Evolutionary conservation across 2,113 vertebrate genomes (phyloP), one percentile per base, ranked within the genome.

Genomic region (Salvator merianae): DNA sequence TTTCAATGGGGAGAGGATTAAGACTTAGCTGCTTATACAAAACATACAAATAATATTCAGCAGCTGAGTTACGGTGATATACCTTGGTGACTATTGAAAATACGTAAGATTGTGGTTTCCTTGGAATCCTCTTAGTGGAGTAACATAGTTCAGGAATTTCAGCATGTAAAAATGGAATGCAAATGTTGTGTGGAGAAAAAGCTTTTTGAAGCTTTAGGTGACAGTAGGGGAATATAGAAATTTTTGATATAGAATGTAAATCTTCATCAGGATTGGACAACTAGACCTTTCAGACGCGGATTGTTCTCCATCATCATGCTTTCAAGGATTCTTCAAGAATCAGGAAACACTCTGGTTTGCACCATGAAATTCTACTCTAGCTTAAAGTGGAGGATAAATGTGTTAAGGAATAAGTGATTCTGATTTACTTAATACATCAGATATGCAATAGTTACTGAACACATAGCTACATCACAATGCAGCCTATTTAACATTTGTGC

Each of bases 31-130:
- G 89, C 84, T 82, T 80, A 28, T 63, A 1, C 4, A 24, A 69
- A 87, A 88, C 82, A 86, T 74, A 89, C 69, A 79, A 79, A 74
- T 78, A 71, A 78, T 71, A 55, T 83, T 24, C 53, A 30, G 85
- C 9, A 75, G 63, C 74, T 53, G 70, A 86, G 73, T 66, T 0
- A 73, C 66, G 43, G 62, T 66, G 40, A 65, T 53, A 0, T 62
- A 70, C 3, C 14, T 66, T 28, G 26, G 65, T 72, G 77, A 20
- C 40, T 0, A 0, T 59, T 66, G 77, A 81, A 80, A 55, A 28
- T 34, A 10, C 10, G 32, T 47, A 59, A 34, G 75, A n/a, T 0
- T 77, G 20, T 28, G 59, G 69, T 7, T 63, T 16, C 59, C 79
- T 55, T 87, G 32, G 53, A 83, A 90, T 82, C 85, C 70, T 65